Evolutionary conservation across 2,797 vertebrate species (phyloP), one percentile per base, ranked within the genome.

Genomic region (Cryptoblepharus egeriae): DNA sequence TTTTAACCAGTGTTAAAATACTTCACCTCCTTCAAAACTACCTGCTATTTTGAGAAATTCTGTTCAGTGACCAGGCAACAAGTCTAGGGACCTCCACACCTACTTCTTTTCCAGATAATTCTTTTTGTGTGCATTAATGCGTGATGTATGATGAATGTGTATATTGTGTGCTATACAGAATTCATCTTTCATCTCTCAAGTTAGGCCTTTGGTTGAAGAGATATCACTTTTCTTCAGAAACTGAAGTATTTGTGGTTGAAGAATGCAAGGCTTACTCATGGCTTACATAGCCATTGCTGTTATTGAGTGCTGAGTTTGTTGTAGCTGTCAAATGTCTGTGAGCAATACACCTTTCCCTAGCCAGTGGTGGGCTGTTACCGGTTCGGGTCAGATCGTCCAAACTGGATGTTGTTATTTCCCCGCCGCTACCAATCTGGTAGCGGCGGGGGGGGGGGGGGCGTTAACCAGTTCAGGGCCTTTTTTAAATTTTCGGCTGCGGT

Each of bases 261-360:
- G 24, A 42, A 26, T 39, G 37, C 67, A 42, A 37, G 20, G 24
- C 30, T 42, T 26, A 37, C 67, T 37, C 67, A 69, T 22, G 9
- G 39, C 10, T 69, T 37, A 39, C 35, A 39, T 22, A 11, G 26
- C 67, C 67, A 42, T 39, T 24, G 24, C 2, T 39, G 28, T 49
- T 20, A 39, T n/a, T 30, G 69, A 71, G 26, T 9, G 26, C 11
- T 52, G 42, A 71, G 45, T 45, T 39, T 24, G 42, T 49, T 71
- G 28, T 28, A 28, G 42, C 52, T 49, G 28, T 49, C 39, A 26
- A 18, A 22, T 24, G 13, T n/a, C 49, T 30, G 32, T 52, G 45
- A 20, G 60, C 60, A 24, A 20, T 0, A 6, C 0, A 24, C 11
- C 32, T 26, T 24, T n/a, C n/a, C n/a, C n/a, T n/a, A n/a, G n/a